Evolutionary conservation across 2,888 invertebrate genomes (phyloP).

Genomic region (Antheraea yamamai): DNA sequence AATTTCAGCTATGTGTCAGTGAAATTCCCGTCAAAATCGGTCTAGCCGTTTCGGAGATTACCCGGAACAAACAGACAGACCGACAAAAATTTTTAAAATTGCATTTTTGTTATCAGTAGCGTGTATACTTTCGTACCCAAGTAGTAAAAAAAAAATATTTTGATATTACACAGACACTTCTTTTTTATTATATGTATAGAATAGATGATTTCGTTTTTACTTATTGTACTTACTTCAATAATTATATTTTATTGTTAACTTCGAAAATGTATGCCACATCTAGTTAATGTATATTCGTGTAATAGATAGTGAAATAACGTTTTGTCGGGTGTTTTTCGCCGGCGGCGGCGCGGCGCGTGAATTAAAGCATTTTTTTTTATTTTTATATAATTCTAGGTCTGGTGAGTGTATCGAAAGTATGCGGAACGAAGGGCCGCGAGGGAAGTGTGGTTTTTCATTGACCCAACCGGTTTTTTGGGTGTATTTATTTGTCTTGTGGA

Average conservation of each 20-base stretch:
- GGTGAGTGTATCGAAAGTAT: slow-evolving; percentile 16
- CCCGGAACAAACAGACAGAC: too few species aligned
- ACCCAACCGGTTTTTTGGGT: not conserved
- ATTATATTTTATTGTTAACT: not conserved
- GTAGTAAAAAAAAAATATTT: too few species aligned
- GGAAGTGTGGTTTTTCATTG: slow-evolving; percentile 5
- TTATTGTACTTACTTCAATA: too few species aligned
- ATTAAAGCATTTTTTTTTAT: slow-evolving; percentile 5
- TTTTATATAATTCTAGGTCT: slow-evolving; percentile 16
- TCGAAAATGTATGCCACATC: not conserved
- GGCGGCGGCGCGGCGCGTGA: not conserved
- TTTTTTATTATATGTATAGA: too few species aligned
- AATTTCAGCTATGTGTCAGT: too few species aligned
- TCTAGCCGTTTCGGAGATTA: too few species aligned
- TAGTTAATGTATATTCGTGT: slow-evolving; percentile 4
- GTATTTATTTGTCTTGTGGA: not conserved
- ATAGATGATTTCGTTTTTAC: too few species aligned
- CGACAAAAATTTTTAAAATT: too few species aligned
- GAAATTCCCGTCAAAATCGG: too few species aligned
- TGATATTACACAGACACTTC: too few species aligned
- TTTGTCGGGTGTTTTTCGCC: not conserved
- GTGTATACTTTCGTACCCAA: too few species aligned
- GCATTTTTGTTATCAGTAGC: too few species aligned
- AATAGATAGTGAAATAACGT: slow-evolving; percentile 45
- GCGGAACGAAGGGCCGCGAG: slow-evolving; percentile 15